These are phyloP conservation scores for Agonopterix subpropinquella DNA, from an alignment of 2,888 invertebrate genomes.

Conservation along the genomic window DNA sequence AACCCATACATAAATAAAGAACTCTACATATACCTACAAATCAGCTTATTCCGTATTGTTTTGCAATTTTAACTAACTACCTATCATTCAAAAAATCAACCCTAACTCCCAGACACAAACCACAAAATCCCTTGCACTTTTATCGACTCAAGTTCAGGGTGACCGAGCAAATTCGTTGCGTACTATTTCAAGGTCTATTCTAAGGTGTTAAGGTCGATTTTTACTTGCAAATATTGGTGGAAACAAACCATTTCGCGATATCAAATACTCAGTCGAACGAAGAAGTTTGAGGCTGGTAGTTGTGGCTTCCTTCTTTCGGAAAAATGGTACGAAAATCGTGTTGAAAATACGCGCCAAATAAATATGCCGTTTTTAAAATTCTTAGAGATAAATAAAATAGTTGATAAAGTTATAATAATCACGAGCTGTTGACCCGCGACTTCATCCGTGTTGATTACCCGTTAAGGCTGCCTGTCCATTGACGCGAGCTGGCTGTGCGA, in stretches of 20 bases:
- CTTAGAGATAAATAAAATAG: too few relatives aligned
- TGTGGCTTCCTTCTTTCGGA: background rate
- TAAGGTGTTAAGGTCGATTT: background rate
- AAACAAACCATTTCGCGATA: too few relatives aligned
- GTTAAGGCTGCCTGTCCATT: too few relatives aligned
- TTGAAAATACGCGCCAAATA: too few relatives aligned
- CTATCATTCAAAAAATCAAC: background rate
- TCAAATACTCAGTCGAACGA: background rate
- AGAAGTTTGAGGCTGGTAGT: background rate
- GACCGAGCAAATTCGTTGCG: background rate
- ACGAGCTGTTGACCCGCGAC: too few relatives aligned
- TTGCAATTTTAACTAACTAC: constrained; percentile 4
- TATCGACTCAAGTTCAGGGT: background rate
- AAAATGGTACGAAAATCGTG: too few relatives aligned
- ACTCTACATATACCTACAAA: constrained; percentile 14
- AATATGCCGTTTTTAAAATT: too few relatives aligned
- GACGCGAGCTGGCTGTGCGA: too few relatives aligned
- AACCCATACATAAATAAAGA: constrained; percentile 7
- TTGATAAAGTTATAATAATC: too few relatives aligned
- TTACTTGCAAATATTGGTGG: background rate
- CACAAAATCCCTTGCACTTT: background rate
- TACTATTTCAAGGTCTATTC: background rate
- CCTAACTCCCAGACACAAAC: background rate
- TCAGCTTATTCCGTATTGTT: constrained; percentile 23
- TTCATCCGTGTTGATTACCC: too few relatives aligned